phyloP scores from a whole-genome alignment of 2,113 vertebrate genomes.

The Pygoscelis antarcticus region DNA sequence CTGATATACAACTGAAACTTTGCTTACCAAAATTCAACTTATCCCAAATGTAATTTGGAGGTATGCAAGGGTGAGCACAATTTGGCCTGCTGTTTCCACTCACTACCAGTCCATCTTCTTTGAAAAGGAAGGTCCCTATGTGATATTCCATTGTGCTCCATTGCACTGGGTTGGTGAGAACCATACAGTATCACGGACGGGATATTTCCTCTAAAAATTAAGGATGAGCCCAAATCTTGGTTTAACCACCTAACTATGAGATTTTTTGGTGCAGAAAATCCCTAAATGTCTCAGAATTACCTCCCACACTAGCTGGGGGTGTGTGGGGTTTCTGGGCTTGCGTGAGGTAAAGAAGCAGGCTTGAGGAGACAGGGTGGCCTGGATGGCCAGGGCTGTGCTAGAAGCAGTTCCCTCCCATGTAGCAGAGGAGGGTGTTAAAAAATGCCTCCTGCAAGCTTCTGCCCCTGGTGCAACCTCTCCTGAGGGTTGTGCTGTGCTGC shows the following conservation, averaged over 20 bases:
- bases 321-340: neutral
- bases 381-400: neutral
- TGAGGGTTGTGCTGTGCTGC: neutral
- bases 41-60: neutral
- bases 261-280: neutral
- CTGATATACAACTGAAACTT: neutral
- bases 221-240: neutral
- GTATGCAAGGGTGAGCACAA: neutral
- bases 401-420: neutral
- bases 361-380: neutral
- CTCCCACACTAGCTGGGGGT: neutral
- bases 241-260: neutral
- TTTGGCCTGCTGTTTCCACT: neutral
- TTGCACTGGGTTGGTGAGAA: neutral
- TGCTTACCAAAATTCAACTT: neutral
- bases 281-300: neutral
- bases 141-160: neutral
- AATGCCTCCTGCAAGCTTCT: neutral
- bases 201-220: neutral
- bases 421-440: neutral
- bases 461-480: neutral
- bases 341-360: neutral
- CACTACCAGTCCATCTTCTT: neutral
- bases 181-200: rapidly evolving
- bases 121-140: neutral